phyloP scores from a whole-genome alignment of 1,140 invertebrate genomes.

The Melitaea cinxia region DNA sequence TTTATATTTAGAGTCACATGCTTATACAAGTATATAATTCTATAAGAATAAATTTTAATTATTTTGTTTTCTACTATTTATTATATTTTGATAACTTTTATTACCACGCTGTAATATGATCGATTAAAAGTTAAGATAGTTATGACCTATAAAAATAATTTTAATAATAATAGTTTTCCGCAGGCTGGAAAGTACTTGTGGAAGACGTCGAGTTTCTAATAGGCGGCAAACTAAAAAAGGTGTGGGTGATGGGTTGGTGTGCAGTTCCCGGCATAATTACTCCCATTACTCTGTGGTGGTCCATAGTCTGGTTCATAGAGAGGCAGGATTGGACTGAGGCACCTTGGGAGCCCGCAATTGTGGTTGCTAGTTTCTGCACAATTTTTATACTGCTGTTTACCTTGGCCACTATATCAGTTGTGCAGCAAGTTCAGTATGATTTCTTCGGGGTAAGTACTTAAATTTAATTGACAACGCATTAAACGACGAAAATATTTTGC shows the following conservation, averaged over 20 bases:
- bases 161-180: no score
- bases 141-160: no score
- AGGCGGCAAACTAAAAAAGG: slow-evolving; percentile 42
- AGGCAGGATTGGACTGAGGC: slow-evolving; percentile 37
- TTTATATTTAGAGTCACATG: no score
- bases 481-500: slow-evolving; percentile 29
- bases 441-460: slow-evolving; percentile 44
- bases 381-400: slow-evolving; percentile 38
- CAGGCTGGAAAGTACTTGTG: slow-evolving; percentile 60
- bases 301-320: slow-evolving; percentile 29
- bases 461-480: slow-evolving; percentile 1
- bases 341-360: slow-evolving; percentile 41
- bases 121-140: no score
- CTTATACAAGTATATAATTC: no score
- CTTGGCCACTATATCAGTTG: slow-evolving; percentile 49
- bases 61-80: no score
- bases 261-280: slow-evolving; percentile 39
- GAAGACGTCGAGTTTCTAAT: slow-evolving; percentile 67
- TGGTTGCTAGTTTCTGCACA: slow-evolving; percentile 28
- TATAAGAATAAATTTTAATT: no score
- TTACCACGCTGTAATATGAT: no score
- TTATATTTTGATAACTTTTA: no score
- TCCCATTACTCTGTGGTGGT: slow-evolving; percentile 53
- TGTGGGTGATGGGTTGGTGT: slow-evolving; percentile 61
- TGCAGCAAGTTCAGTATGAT: slow-evolving; percentile 64